These are phyloP conservation scores for Triplophysa siluroides DNA, from an alignment of 2,113 vertebrate genomes.

Conservation along the genomic window DNA sequence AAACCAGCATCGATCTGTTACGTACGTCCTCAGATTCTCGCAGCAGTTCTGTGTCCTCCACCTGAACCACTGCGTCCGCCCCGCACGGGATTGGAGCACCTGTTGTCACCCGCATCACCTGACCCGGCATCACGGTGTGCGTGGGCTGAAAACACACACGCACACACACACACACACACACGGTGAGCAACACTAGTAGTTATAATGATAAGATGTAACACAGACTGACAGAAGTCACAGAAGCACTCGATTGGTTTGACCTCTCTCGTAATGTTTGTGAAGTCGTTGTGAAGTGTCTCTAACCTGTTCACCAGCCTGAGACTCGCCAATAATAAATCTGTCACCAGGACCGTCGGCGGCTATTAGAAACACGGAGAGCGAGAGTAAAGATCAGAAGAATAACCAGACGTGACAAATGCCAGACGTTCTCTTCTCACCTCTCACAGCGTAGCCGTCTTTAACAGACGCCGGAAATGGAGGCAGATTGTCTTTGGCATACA, in stretches of 20 bases:
- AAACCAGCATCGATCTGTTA: constrained; percentile 23
- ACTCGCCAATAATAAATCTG: constrained; percentile 98
- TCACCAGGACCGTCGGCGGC: constrained; percentile 98
- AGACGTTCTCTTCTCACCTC: constrained; percentile 71
- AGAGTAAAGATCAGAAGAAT: no score
- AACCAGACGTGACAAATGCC: constrained; percentile 10
- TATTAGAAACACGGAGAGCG: constrained; percentile 66
- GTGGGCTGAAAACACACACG: constrained; percentile 79
- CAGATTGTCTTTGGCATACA: constrained; percentile 99
- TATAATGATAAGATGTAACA: no score
- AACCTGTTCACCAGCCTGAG: constrained; percentile 98
- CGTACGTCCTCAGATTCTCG: constrained; percentile 98
- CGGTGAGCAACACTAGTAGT: no score
- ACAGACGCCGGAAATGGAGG: constrained; percentile 98
- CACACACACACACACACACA: no score
- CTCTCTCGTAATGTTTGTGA: no score
- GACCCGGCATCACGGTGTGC: constrained; percentile 98
- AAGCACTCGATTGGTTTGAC: no score
- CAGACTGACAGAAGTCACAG: no score
- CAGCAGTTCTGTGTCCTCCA: constrained; percentile 98
- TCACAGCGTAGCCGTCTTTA: constrained; percentile 98
- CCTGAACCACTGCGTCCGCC: constrained; percentile 97
- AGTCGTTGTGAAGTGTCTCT: neutral
- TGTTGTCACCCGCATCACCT: constrained; percentile 98
- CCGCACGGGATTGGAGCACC: constrained; percentile 99